These are phyloP conservation scores for Anagrus nilaparvatae DNA, from an alignment of 1,140 invertebrate genomes.

Conservation along the genomic window DNA sequence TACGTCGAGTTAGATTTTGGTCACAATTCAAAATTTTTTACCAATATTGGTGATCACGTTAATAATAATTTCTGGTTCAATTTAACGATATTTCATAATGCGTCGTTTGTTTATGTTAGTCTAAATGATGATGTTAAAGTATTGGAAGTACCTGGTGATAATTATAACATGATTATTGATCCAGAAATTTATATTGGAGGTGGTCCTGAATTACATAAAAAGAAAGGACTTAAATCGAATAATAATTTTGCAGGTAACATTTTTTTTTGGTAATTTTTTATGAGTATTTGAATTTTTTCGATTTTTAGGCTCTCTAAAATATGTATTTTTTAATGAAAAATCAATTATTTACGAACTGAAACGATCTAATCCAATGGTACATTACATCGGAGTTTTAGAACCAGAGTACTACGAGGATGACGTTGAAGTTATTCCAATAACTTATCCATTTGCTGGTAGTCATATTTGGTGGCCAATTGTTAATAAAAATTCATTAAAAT, in stretches of 20 bases:
- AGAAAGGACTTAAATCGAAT: constrained; percentile 58
- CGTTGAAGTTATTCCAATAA: constrained; percentile 81
- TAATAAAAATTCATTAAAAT: constrained; percentile 56
- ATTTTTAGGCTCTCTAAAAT: constrained; percentile 69
- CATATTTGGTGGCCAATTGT: constrained; percentile 77
- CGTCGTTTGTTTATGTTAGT: constrained; percentile 58
- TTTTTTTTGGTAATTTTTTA: not conserved
- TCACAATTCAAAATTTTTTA: constrained; percentile 54
- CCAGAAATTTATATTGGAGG: constrained; percentile 87
- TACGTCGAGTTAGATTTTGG: constrained; percentile 77
- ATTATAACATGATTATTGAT: constrained; percentile 78
- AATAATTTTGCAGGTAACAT: constrained; percentile 54
- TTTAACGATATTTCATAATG: constrained; percentile 72
- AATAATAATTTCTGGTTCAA: constrained; percentile 80
- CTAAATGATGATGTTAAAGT: constrained; percentile 60
- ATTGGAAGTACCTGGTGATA: constrained; percentile 59
- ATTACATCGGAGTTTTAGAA: constrained; percentile 68
- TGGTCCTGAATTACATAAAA: constrained; percentile 67
- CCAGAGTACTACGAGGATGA: constrained; percentile 75
- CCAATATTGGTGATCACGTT: constrained; percentile 55
- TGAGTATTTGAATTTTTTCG: constrained; percentile 27
- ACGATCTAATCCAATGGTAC: constrained; percentile 70
- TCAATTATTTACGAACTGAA: constrained; percentile 82
- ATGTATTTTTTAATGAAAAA: constrained; percentile 86
- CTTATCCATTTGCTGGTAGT: constrained; percentile 80